Evolutionary conservation across 2,113 vertebrate species (phyloP).

Genomic region (Ramphastos sulfuratus): DNA sequence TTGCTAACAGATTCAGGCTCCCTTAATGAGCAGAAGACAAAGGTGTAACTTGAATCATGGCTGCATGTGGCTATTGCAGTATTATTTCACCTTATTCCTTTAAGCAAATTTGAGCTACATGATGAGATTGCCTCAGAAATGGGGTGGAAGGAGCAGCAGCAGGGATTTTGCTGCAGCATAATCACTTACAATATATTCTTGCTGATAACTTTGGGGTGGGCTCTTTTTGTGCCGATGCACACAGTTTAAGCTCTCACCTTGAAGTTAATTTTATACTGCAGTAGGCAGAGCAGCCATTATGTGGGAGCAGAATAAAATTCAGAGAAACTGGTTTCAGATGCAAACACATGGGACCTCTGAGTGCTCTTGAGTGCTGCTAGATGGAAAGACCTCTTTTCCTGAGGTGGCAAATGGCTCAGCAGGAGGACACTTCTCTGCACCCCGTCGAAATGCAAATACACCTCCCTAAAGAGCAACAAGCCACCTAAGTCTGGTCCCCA

Average conservation of each 20-base stretch:
- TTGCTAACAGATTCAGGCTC: neutral
- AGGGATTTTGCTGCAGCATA: neutral
- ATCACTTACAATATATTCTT: neutral
- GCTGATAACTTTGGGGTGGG: neutral
- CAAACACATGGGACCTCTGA: neutral
- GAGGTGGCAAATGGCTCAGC: neutral
- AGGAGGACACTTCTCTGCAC: neutral
- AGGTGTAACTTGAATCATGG: neutral
- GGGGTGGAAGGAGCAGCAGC: neutral
- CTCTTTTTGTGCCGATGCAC: neutral
- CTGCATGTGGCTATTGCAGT: neutral
- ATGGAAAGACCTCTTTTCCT: neutral
- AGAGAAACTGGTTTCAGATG: neutral
- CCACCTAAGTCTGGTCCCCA: neutral
- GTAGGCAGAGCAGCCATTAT: constrained; percentile 30
- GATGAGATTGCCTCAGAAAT: neutral
- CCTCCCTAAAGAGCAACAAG: neutral
- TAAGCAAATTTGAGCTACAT: neutral
- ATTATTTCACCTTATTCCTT: neutral
- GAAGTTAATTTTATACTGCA: constrained; percentile 53
- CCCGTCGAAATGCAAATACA: neutral
- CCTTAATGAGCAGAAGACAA: neutral
- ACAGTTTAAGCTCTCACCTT: constrained; percentile 47
- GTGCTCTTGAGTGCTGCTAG: neutral
- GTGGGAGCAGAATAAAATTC: neutral